These are phyloP conservation scores for Anoplophora glabripennis DNA, from an alignment of 1,140 invertebrate species.

Conservation along the genomic window DNA sequence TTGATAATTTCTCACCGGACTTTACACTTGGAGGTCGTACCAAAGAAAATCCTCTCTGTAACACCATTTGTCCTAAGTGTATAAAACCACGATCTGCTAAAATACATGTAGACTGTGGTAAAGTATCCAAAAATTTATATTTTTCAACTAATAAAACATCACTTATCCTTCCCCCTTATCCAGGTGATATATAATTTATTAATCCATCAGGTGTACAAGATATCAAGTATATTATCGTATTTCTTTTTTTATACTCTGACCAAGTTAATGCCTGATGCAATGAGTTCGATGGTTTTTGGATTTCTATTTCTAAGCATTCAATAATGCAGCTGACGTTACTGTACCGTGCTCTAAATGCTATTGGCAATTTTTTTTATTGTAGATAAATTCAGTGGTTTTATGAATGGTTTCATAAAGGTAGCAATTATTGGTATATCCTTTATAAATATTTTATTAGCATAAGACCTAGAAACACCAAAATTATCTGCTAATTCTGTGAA, in stretches of 20 bases:
- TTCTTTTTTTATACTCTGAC: slow-evolving; percentile 48
- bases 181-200: slow-evolving; percentile 49
- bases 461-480: too few species aligned
- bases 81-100: slow-evolving; percentile 48
- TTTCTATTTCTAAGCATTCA: not conserved
- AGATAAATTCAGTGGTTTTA: too few species aligned
- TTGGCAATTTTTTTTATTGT: too few species aligned
- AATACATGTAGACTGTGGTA: slow-evolving; percentile 30
- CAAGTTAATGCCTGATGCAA: slow-evolving; percentile 40
- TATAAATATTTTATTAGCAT: too few species aligned
- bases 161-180: slow-evolving; percentile 45
- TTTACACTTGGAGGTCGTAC: slow-evolving; percentile 35
- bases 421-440: too few species aligned
- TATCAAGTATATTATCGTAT: slow-evolving; percentile 49
- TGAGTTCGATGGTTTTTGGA: not conserved
- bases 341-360: not conserved
- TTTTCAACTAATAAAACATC: slow-evolving; percentile 45
- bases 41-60: slow-evolving; percentile 32
- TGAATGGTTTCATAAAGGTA: not conserved
- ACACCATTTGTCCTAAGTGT: slow-evolving; percentile 34
- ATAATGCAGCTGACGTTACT: not conserved
- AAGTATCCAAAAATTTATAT: slow-evolving; percentile 37
- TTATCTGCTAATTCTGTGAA: too few species aligned
- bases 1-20: slow-evolving; percentile 1
- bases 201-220: slow-evolving; percentile 49